Evolutionary conservation across 2,113 vertebrate species (phyloP).

Genomic region (Leucosticte australis): DNA sequence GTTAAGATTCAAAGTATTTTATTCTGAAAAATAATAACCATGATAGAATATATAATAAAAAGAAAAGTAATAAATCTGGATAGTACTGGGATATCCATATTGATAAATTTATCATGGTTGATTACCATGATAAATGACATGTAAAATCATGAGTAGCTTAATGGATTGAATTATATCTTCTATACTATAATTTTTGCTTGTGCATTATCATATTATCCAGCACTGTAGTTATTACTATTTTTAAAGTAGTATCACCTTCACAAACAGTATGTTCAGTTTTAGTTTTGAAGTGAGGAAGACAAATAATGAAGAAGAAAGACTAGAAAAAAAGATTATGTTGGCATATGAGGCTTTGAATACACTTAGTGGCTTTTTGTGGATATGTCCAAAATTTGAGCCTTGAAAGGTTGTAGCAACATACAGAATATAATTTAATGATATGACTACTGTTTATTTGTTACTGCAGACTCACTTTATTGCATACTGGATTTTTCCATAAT

Average conservation of each 20-base stretch:
- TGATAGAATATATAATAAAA: not conserved
- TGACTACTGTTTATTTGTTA: not conserved
- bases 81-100: not conserved
- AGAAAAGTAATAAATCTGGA: not conserved
- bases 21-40: not conserved
- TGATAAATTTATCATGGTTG: not conserved
- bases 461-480: not conserved
- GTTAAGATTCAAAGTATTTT: not conserved
- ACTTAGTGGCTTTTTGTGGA: not conserved
- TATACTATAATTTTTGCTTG: not conserved
- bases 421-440: not conserved
- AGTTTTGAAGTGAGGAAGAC: not conserved
- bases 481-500: not conserved
- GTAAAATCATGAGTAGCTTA: not conserved
- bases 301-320: not conserved
- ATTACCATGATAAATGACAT: not conserved
- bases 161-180: not conserved
- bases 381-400: not conserved
- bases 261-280: rapidly evolving
- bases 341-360: not conserved
- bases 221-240: not conserved
- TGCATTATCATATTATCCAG: not conserved
- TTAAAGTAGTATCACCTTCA: not conserved
- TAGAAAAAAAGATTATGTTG: not conserved
- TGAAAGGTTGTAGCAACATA: not conserved